Conservation (phyloP, 2,113 vertebrate genomes). For the Paramisgurnus dabryanus region DNA sequence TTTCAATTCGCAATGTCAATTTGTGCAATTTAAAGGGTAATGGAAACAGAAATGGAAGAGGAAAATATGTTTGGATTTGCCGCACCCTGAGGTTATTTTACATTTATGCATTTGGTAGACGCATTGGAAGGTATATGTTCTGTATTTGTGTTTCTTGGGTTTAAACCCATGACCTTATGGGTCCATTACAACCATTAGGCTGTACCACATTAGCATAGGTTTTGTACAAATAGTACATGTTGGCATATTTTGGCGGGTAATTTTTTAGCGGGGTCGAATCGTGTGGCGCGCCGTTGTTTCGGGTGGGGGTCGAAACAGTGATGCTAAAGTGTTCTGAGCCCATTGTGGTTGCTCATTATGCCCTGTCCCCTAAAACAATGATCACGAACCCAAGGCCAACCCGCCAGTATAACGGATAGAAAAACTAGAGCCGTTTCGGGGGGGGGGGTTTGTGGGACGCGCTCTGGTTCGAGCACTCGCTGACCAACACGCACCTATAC, state of each 20-base stretch:
- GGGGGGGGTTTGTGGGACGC: conserved; percentile 64
- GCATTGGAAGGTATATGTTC: too few species aligned
- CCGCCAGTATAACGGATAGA: conserved; percentile 93
- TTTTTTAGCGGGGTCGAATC: conserved; percentile 72
- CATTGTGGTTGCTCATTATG: conserved; percentile 97
- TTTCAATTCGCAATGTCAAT: too few species aligned
- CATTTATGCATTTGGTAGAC: too few species aligned
- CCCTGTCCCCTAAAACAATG: conserved; percentile 88
- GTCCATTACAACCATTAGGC: too few species aligned
- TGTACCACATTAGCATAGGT: background rate
- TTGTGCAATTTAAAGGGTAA: too few species aligned
- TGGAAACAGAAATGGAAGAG: too few species aligned
- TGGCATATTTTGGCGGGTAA: conserved; percentile 45
- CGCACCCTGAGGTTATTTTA: too few species aligned
- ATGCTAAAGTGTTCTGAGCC: conserved; percentile 97
- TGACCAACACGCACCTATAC: conserved; percentile 59
- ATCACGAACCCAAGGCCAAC: conserved; percentile 84
- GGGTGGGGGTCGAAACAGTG: conserved; percentile 66
- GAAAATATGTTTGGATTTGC: too few species aligned
- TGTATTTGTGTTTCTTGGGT: too few species aligned
- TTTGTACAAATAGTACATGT: background rate
- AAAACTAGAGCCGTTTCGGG: conserved; percentile 67
- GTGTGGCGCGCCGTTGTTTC: conserved; percentile 19
- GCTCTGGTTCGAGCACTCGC: conserved; percentile 78
- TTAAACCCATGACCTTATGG: too few species aligned